phyloP scores from a whole-genome alignment of 2,888 invertebrate genomes.

The Sminthurides aquaticus region DNA sequence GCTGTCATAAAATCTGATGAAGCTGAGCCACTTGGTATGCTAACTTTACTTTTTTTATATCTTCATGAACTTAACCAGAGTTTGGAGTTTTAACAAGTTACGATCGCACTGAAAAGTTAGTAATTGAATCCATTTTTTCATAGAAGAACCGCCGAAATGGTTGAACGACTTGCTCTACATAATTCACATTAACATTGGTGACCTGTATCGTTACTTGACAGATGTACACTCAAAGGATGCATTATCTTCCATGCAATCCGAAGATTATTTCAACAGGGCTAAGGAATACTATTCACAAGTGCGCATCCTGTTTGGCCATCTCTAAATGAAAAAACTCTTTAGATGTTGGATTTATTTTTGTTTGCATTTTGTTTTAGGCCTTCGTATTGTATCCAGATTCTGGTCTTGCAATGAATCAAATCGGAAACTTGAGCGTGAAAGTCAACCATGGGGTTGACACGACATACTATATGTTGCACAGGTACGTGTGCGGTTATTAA shows the following conservation, averaged over 20 bases:
- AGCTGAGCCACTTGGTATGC: too few species aligned
- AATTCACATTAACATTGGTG: constrained; percentile 38
- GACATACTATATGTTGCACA: constrained; percentile 38
- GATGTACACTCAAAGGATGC: constrained; percentile 28
- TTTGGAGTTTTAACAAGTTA: too few species aligned
- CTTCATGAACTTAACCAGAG: too few species aligned
- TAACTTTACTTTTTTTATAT: too few species aligned
- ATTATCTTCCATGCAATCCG: constrained; percentile 15
- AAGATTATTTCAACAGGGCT: constrained; percentile 26
- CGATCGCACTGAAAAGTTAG: too few species aligned
- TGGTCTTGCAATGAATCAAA: constrained; percentile 38
- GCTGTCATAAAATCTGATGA: neutral
- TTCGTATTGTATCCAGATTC: constrained; percentile 32
- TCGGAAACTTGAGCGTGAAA: constrained; percentile 37
- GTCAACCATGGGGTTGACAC: constrained; percentile 31
- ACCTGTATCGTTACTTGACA: constrained; percentile 37
- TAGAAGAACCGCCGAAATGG: constrained; percentile 24
- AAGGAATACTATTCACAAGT: constrained; percentile 35
- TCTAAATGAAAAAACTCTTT: neutral
- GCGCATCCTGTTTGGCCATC: neutral
- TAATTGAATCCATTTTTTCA: too few species aligned
- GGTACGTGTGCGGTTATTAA: constrained; percentile 20
- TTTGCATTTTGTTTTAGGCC: constrained; percentile 23
- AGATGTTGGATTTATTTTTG: neutral
- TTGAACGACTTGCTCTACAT: constrained; percentile 30